phyloP scores from a whole-genome alignment of 2,113 vertebrate genomes.

The Antechinus flavipes region DNA sequence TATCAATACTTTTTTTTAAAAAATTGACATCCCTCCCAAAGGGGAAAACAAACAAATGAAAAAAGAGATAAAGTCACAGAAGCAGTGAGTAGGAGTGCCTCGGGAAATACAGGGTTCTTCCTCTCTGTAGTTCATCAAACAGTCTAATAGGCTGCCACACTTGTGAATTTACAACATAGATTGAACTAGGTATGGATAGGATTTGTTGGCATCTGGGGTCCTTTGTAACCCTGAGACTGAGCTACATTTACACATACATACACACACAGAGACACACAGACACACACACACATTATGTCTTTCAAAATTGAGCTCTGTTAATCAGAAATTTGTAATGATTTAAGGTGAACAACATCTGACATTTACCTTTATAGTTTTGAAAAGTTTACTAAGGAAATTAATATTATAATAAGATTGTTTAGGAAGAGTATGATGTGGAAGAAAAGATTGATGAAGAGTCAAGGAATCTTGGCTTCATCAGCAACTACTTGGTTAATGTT shows the following conservation, averaged over 20 bases:
- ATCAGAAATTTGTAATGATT: constrained; percentile 23
- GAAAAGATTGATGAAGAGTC: background rate
- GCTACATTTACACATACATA: background rate
- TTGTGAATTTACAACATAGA: background rate
- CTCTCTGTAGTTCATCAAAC: background rate
- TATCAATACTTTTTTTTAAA: background rate
- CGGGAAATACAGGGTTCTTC: background rate
- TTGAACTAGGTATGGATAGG: background rate
- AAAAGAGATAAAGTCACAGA: background rate
- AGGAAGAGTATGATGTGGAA: background rate
- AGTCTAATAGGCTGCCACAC: background rate
- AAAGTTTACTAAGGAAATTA: constrained; percentile 8
- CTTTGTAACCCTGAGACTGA: background rate
- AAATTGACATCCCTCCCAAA: background rate
- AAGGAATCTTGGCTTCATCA: background rate
- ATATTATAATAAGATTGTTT: background rate
- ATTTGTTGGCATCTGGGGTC: background rate
- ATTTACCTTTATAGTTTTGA: background rate
- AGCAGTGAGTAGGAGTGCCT: background rate
- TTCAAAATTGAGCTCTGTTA: constrained; percentile 40
- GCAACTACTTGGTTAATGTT: background rate
- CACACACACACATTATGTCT: background rate
- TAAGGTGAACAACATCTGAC: background rate
- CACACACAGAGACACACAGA: too few species aligned
- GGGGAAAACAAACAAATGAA: background rate